Evolutionary conservation across 2,113 vertebrate genomes (phyloP).

Genomic region (Pseudonaja textilis): DNA sequence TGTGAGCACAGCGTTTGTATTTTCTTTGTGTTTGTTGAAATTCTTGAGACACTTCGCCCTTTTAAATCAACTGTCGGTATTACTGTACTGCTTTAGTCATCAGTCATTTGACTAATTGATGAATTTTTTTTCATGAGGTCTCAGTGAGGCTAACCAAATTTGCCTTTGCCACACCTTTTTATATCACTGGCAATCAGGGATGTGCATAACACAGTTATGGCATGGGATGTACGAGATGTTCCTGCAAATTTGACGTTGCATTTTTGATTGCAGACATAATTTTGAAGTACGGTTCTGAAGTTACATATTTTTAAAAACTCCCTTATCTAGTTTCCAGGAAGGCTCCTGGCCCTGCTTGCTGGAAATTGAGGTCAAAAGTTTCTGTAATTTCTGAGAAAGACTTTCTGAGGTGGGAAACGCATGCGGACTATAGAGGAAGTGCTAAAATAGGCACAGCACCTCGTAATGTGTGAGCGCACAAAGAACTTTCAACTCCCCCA

Average conservation of each 20-base stretch:
- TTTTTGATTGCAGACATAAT: background rate
- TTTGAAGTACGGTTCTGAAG: background rate
- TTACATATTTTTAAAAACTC: background rate
- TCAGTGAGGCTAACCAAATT: background rate
- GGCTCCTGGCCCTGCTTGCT: background rate
- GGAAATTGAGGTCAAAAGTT: background rate
- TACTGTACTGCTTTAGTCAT: background rate
- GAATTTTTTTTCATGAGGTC: background rate
- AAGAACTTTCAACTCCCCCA: background rate
- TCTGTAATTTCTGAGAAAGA: background rate
- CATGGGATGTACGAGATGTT: background rate
- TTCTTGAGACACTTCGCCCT: background rate
- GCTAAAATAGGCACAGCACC: background rate
- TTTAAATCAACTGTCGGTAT: background rate
- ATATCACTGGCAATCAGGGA: background rate
- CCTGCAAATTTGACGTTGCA: background rate
- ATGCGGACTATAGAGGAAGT: background rate
- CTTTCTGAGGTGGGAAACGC: background rate
- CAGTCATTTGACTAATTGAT: background rate
- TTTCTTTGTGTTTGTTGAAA: conserved; percentile 25
- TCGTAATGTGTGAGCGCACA: background rate
- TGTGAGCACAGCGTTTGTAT: conserved; percentile 12
- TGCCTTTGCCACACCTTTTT: background rate
- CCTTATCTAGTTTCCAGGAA: background rate
- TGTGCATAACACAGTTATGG: background rate